Percentiles rank a stretch among this genome's conserved stretches.
These are phyloP conservation scores for Ephydatia muelleri DNA, from an alignment of 37 sponge, comb jelly and placozoan species.

Conservation along the genomic window DNA sequence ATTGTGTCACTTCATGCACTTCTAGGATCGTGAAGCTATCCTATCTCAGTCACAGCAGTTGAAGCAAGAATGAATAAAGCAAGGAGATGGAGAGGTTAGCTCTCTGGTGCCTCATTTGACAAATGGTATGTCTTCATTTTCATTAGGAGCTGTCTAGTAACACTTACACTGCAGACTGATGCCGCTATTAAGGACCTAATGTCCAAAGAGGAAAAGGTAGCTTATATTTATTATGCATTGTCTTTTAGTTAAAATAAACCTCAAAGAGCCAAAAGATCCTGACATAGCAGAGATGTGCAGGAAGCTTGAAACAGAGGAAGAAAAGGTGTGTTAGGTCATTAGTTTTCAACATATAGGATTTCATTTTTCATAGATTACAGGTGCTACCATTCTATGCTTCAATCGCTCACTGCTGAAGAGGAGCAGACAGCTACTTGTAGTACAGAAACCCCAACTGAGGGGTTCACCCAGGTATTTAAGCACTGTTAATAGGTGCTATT, in stretches of 20 bases:
- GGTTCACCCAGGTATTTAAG: conserved; percentile 63
- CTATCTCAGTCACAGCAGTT: conserved; percentile 77
- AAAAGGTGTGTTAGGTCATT: conserved; percentile 67
- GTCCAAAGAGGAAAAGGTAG: conserved; percentile 59
- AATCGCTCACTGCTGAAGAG: conserved; percentile 81
- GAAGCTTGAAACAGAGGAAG: conserved; percentile 98
- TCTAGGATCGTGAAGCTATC: conserved; percentile 76
- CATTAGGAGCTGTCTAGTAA: conserved; percentile 74
- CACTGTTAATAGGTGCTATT: background rate
- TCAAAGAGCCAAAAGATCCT: conserved; percentile 78
- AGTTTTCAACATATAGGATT: background rate
- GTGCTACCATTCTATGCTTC: conserved; percentile 92
- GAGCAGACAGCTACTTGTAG: conserved; percentile 42
- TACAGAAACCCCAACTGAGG: conserved; percentile 65
- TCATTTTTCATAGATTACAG: conserved; percentile 14
- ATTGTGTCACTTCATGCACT: background rate
- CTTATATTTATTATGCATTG: background rate
- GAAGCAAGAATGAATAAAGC: conserved; percentile 88
- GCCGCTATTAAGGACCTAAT: conserved; percentile 74
- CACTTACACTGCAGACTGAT: conserved; percentile 87
- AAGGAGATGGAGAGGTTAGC: conserved; percentile 86
- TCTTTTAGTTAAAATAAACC: background rate
- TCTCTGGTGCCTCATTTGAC: background rate
- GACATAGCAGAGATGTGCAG: conserved; percentile 92
- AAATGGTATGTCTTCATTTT: conserved; percentile 15